Percentiles rank a stretch among this genome's conserved stretches.
Evolutionary conservation across 2,888 invertebrate genomes (phyloP).

Genomic region (Cataglyphis altisquamis): DNA sequence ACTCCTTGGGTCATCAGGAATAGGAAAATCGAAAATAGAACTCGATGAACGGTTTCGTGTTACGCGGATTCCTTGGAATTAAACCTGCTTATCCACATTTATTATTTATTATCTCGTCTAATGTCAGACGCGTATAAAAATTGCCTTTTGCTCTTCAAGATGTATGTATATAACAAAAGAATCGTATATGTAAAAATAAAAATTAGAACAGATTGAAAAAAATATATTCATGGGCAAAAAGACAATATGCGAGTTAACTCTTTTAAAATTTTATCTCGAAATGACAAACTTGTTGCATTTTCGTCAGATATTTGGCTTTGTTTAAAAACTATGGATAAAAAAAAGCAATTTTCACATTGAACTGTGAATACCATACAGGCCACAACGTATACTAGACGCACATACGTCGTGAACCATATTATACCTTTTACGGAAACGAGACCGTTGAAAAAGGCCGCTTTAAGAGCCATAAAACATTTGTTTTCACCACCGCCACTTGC

Average conservation of each 20-base stretch:
- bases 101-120: conserved; percentile 45
- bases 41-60: conserved; percentile 55
- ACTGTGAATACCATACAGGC: conserved; percentile 25
- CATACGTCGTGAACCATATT: conserved; percentile 60
- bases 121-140: conserved; percentile 28
- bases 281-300: neutral
- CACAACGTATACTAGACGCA: neutral
- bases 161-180: neutral
- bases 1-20: conserved; percentile 56
- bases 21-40: conserved; percentile 67
- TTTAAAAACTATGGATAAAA: neutral
- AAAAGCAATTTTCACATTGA: neutral
- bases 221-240: neutral
- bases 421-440: conserved; percentile 66
- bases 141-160: conserved; percentile 8
- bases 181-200: neutral
- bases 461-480: conserved; percentile 85
- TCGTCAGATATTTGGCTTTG: neutral
- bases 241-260: neutral
- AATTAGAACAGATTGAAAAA: conserved; percentile 18
- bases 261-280: neutral
- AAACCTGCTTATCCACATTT: conserved; percentile 52
- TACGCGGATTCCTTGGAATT: conserved; percentile 38
- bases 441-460: conserved; percentile 80
- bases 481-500: conserved; percentile 76